Percentiles rank a stretch among this genome's conserved stretches.
These are phyloP conservation scores for Scaeva pyrastri DNA, from an alignment of 2,888 invertebrate species.

Conservation along the genomic window DNA sequence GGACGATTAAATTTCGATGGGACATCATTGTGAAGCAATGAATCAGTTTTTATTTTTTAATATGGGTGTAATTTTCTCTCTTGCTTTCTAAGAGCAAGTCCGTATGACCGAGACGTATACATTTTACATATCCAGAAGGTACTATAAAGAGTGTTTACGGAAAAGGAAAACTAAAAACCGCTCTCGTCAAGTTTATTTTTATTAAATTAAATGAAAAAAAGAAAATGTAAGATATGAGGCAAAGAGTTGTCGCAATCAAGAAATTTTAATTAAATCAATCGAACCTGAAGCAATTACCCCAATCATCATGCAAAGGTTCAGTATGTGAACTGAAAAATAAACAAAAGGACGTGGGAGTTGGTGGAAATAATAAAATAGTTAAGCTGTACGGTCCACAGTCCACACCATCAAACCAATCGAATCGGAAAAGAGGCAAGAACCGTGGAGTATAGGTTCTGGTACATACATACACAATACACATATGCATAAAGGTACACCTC, in stretches of 20 bases:
- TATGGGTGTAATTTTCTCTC: too few relatives aligned
- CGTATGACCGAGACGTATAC: too few relatives aligned
- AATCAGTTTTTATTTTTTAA: too few relatives aligned
- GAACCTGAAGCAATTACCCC: conserved; percentile 41
- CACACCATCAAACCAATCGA: not conserved
- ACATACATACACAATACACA: too few relatives aligned
- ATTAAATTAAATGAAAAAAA: conserved; percentile 6
- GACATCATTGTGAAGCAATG: too few relatives aligned
- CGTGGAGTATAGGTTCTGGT: too few relatives aligned
- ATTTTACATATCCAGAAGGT: too few relatives aligned
- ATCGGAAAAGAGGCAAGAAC: conserved; percentile 25
- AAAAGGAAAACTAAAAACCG: too few relatives aligned
- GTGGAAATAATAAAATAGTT: conserved; percentile 16
- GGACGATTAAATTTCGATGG: too few relatives aligned
- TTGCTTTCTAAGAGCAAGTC: too few relatives aligned
- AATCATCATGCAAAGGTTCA: conserved; percentile 16
- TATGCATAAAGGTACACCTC: not conserved
- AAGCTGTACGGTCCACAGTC: not conserved
- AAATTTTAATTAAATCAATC: conserved; percentile 54
- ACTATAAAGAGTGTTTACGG: too few relatives aligned
- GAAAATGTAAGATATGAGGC: not conserved
- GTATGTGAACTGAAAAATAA: conserved; percentile 10
- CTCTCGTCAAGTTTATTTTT: not conserved
- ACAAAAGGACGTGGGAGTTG: not conserved
- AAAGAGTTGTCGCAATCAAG: not conserved